A percentile compares a stretch with the other conserved stretches of the same genome.
These are phyloP conservation scores for Diplolepis rosae DNA, from an alignment of 2,888 invertebrate species.

Conservation along the genomic window DNA sequence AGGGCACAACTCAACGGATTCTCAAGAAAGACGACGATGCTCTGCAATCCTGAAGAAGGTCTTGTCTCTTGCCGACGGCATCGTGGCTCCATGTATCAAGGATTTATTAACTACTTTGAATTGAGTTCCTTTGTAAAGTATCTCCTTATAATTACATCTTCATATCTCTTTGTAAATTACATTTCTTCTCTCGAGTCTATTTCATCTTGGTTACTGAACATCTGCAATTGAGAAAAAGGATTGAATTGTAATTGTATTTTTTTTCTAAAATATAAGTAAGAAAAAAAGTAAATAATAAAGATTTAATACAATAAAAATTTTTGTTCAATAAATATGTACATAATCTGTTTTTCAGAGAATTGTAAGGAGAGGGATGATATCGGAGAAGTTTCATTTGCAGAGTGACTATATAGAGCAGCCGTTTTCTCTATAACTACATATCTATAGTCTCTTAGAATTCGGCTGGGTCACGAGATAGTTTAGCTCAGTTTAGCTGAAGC, in stretches of 20 bases:
- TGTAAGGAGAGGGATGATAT: background rate
- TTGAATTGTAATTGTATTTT: no score
- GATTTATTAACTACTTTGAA: conserved; percentile 25
- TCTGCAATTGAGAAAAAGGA: conserved; percentile 6
- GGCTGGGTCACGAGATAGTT: conserved; percentile 52
- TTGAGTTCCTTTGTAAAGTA: conserved; percentile 4
- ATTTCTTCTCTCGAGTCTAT: background rate
- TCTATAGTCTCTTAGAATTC: conserved; percentile 37
- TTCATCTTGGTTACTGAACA: background rate
- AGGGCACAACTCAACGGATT: conserved; percentile 23
- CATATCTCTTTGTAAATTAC: conserved; percentile 9
- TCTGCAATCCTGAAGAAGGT: conserved; percentile 14
- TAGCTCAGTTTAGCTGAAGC: conserved; percentile 43
- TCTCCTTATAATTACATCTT: conserved; percentile 5
- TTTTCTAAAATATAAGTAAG: no score
- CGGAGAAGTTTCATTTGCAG: conserved; percentile 6
- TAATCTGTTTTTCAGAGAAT: conserved; percentile 10
- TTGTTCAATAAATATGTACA: no score
- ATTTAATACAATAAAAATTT: no score
- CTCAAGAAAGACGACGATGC: conserved; percentile 21
- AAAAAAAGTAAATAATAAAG: no score
- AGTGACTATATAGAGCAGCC: background rate
- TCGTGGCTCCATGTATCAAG: conserved; percentile 12
- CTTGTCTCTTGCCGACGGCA: conserved; percentile 21
- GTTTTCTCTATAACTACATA: background rate